Conservation (phyloP, 2,113 vertebrate species). For the Carassius auratus region DNA sequence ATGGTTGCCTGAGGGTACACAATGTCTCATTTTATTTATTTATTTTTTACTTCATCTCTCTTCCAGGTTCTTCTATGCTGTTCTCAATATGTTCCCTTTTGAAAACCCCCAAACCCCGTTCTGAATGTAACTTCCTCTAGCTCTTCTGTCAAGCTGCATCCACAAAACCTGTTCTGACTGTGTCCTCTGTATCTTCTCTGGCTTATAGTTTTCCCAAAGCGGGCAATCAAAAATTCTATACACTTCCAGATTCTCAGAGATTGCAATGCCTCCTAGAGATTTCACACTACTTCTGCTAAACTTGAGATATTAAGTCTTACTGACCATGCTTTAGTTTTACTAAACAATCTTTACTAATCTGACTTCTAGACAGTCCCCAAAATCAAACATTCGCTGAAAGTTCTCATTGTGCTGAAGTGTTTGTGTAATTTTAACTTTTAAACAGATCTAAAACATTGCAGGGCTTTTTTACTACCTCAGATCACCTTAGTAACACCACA, state of each 20-base stretch:
- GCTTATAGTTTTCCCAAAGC: not conserved
- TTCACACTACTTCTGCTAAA: not conserved
- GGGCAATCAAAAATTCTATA: not conserved
- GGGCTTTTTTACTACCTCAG: not conserved
- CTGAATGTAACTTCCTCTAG: not conserved
- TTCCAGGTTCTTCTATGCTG: not conserved
- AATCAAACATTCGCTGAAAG: not conserved
- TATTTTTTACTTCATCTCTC: not conserved
- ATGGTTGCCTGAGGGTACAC: not conserved
- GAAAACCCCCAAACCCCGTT: not conserved
- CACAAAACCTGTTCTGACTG: conserved; percentile 6
- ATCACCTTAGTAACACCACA: not conserved
- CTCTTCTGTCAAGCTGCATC: not conserved
- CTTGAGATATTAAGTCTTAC: not conserved
- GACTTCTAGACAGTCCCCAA: not conserved
- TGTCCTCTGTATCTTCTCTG: not conserved
- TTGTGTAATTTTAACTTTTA: not conserved
- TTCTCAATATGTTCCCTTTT: not conserved
- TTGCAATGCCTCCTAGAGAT: not conserved
- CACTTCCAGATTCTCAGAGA: not conserved
- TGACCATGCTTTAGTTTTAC: not conserved
- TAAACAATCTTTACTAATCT: not conserved
- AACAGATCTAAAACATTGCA: not conserved
- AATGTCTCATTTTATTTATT: not conserved
- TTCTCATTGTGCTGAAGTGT: not conserved